These are phyloP conservation scores for Cepaea nemoralis DNA, from an alignment of 1,140 invertebrate species.

Conservation along the genomic window DNA sequence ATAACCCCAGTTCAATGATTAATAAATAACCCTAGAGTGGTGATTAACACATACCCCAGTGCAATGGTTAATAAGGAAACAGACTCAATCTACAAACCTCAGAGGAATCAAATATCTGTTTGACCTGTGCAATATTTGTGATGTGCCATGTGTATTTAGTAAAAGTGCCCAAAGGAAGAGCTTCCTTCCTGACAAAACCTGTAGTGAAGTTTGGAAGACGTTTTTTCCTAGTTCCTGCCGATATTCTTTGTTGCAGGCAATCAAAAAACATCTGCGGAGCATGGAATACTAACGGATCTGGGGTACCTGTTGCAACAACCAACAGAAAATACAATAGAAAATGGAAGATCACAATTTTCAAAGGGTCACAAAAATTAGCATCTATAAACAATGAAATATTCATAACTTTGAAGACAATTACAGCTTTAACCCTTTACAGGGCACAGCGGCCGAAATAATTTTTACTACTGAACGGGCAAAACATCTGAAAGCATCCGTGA, in stretches of 20 bases:
- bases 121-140: constrained; percentile 81
- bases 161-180: constrained; percentile 79
- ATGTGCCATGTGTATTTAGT: constrained; percentile 84
- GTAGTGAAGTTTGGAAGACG: constrained; percentile 78
- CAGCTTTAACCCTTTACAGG: too few species aligned
- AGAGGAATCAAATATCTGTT: constrained; percentile 83
- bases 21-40: too few species aligned
- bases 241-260: constrained; percentile 80
- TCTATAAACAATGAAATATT: neutral
- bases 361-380: neutral
- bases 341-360: neutral
- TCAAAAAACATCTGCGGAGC: constrained; percentile 82
- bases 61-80: too few species aligned
- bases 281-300: constrained; percentile 81
- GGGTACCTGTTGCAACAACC: constrained; percentile 67
- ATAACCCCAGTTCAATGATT: too few species aligned
- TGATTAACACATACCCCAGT: too few species aligned
- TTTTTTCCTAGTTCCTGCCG: constrained; percentile 78
- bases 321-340: neutral
- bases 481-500: too few species aligned
- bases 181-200: constrained; percentile 76
- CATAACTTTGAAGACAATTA: too few species aligned
- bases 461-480: too few species aligned
- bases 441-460: too few species aligned
- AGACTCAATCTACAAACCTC: constrained; percentile 73